These are phyloP conservation scores for Incurvaria masculella DNA, from an alignment of 2,888 invertebrate species.

Conservation along the genomic window DNA sequence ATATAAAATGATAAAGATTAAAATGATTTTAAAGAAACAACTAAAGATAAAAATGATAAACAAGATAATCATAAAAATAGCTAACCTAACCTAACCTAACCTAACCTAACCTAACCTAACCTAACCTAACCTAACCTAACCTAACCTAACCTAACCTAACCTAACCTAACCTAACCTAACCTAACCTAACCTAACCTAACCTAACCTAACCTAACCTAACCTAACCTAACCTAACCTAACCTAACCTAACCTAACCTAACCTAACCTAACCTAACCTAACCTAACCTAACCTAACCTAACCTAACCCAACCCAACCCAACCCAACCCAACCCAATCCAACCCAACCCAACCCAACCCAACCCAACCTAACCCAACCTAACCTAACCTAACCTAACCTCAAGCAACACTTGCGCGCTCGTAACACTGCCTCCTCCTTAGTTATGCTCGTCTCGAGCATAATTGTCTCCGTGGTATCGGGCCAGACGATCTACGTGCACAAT, in stretches of 20 bases:
- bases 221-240: constrained; percentile 8
- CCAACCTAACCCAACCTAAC: constrained; percentile 7
- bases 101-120: constrained; percentile 10
- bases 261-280: constrained; percentile 8
- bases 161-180: constrained; percentile 12
- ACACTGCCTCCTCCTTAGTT: too few relatives aligned
- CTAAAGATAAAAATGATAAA: too few relatives aligned
- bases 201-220: constrained; percentile 12
- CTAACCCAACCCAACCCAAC: constrained; percentile 8
- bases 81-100: constrained; percentile 10
- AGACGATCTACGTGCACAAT: too few relatives aligned
- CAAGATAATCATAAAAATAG: too few relatives aligned
- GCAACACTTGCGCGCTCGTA: too few relatives aligned
- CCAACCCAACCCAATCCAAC: constrained; percentile 7
- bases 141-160: constrained; percentile 11
- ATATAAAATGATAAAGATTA: too few relatives aligned
- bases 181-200: constrained; percentile 13
- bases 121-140: constrained; percentile 10
- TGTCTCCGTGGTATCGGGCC: too few relatives aligned
- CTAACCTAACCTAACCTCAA: constrained; percentile 2
- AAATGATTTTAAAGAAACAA: too few relatives aligned
- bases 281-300: constrained; percentile 8
- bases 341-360: constrained; percentile 7
- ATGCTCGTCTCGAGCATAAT: too few relatives aligned
- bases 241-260: constrained; percentile 8